Conservation (phyloP, 2,797 vertebrate genomes). For the Epinephelus awoara region DNA sequence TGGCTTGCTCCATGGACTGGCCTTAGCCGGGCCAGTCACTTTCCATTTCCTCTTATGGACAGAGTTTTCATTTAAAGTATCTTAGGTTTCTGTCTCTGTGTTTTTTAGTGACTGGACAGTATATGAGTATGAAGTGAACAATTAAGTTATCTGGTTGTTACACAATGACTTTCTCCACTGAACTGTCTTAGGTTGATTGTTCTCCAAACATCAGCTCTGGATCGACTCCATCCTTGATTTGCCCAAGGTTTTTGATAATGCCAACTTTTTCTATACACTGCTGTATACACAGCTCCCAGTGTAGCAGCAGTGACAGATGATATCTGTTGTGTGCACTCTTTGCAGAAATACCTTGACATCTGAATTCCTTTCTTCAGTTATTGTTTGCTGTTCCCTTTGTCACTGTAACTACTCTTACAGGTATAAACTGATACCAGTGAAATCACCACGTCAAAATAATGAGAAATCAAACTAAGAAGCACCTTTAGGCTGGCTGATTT, state of each 20-base stretch:
- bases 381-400: constrained; percentile 1
- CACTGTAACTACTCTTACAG: neutral
- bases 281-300: neutral
- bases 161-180: neutral
- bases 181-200: neutral
- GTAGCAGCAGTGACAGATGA: neutral
- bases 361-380: constrained; percentile 1
- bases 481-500: constrained; percentile 10
- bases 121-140: neutral
- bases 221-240: neutral
- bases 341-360: constrained; percentile 15
- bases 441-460: neutral
- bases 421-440: constrained; percentile 1
- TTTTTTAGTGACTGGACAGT: neutral
- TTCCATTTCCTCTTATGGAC: constrained; percentile 2
- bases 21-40: constrained; percentile 18
- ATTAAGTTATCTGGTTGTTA: neutral
- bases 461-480: constrained; percentile 13
- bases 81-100: neutral
- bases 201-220: neutral
- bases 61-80: constrained; percentile 6
- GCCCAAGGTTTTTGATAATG: neutral
- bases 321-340: neutral
- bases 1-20: constrained; percentile 40
- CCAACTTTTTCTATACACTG: neutral